Conservation (phyloP, 2,797 vertebrate species). For the Microctenopoma steveboyesi region DNA sequence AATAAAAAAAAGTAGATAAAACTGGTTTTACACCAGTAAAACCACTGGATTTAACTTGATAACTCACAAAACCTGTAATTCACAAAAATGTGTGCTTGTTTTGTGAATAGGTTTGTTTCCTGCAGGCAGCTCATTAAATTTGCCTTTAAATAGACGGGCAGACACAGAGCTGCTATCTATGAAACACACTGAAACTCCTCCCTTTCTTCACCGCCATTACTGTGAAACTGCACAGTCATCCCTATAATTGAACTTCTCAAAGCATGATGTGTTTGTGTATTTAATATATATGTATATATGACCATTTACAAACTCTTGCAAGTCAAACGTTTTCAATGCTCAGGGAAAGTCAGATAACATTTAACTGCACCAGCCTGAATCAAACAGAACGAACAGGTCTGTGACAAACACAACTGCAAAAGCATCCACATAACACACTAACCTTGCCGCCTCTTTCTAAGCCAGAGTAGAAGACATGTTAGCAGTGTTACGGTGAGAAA, state of each 20-base stretch:
- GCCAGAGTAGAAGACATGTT: conserved; percentile 46
- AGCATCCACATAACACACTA: not conserved
- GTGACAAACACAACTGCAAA: conserved; percentile 14
- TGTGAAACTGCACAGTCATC: conserved; percentile 66
- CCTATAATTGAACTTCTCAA: conserved; percentile 2
- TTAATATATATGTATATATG: not conserved
- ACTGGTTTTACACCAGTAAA: conserved; percentile 15
- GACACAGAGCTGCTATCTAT: conserved; percentile 50
- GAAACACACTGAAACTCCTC: conserved; percentile 41
- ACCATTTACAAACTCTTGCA: not conserved
- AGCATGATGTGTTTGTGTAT: not conserved
- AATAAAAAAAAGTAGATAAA: conserved; percentile 1
- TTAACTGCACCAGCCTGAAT: not conserved
- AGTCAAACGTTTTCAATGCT: not conserved
- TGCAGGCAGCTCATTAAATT: conserved; percentile 17
- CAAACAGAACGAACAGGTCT: not conserved
- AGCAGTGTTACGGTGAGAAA: conserved; percentile 42
- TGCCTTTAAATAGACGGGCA: conserved; percentile 59
- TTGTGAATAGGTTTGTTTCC: not conserved
- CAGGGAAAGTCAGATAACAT: not conserved
- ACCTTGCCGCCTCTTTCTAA: conserved; percentile 51
- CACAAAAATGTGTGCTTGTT: conserved; percentile 8
- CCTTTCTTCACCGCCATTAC: conserved; percentile 41
- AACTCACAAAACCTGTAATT: conserved; percentile 15
- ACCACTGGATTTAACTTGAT: conserved; percentile 18